Evolutionary conservation across 1,140 invertebrate species (phyloP), one percentile per base, ranked within the genome.

Genomic region (Nephotettix cincticeps): DNA sequence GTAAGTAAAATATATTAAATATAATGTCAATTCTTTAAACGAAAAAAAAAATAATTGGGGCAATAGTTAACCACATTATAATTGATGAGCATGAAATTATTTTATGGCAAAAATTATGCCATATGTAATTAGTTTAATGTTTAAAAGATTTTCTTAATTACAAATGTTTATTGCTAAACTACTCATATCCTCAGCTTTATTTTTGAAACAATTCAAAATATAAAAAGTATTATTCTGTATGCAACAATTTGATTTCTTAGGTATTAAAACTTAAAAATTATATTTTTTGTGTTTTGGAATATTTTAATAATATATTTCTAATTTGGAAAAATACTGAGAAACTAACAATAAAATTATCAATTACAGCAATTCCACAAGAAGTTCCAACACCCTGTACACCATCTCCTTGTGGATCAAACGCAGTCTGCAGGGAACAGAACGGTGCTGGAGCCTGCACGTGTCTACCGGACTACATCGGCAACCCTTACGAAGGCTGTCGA

Each of bases 391-490:
- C 90, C 17, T 93, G 92, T 76, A 76, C 82, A 21, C 87, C 88
- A 25, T 89, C 87, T 23, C 90, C 91, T 3, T 94, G 92, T 79
- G 91, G 91, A 32, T 80, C 87, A 9, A 92, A 91, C 80, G 89
- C 90, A 28, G 76, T 87, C 73, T 93, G 91, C 77, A 85, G 84
- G 75, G 86, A 89, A 76, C 81, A 86, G 63, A 86, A 88, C 71
- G 85, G 84, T 64, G 85, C 83, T 27, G 88, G 88, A 14, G 84
- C 89, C 25, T 93, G 91, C 76, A 84, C 84, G n/a, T 92, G 91
- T 78, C 76, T 87, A 32, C 82, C 86, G 64, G 86, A 89, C 72
- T 92, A 92, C 76, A 83, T 86, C 54, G 91, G 90, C 69, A 90
- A 90, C 78, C 90, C 91, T 54, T 90, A 90, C 74, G 88, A 90